Evolutionary conservation across 2,888 invertebrate species (phyloP).

Genomic region (Lepetodrilus schrolli): DNA sequence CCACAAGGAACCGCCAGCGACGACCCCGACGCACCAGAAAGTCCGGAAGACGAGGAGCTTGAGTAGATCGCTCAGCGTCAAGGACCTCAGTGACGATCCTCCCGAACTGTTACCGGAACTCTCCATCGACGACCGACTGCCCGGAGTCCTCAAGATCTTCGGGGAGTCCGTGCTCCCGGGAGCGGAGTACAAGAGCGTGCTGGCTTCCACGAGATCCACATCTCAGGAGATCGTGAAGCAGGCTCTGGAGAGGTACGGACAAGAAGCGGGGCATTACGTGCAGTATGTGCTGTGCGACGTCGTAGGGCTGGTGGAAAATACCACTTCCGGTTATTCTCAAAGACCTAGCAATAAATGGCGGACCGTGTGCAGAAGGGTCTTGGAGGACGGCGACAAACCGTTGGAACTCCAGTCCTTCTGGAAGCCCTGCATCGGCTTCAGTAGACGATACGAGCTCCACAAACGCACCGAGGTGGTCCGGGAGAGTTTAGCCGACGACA

Average conservation of each 20-base stretch:
- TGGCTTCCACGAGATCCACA: conserved; percentile 67
- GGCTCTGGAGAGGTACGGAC: conserved; percentile 66
- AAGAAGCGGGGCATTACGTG: conserved; percentile 48
- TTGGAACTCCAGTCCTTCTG: conserved; percentile 68
- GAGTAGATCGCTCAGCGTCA: conserved; percentile 6
- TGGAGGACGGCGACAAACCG: conserved; percentile 65
- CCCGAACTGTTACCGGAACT: conserved; percentile 47
- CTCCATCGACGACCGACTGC: conserved; percentile 65
- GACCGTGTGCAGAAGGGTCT: conserved; percentile 58
- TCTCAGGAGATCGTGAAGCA: conserved; percentile 68
- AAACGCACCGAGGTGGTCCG: conserved; percentile 49
- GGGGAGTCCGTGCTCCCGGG: conserved; percentile 67
- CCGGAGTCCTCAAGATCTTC: conserved; percentile 68
- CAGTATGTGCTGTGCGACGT: conserved; percentile 71
- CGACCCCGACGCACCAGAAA: not conserved
- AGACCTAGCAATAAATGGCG: conserved; percentile 52
- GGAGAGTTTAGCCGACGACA: conserved; percentile 54
- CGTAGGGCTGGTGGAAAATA: conserved; percentile 49
- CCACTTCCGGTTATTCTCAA: not conserved
- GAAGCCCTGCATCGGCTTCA: conserved; percentile 69
- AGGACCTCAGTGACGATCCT: conserved; percentile 7
- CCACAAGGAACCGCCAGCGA: not conserved
- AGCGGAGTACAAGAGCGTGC: conserved; percentile 70
- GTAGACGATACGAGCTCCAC: conserved; percentile 69
- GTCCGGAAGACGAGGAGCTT: conserved; percentile 21